Percentiles rank a stretch among this genome's conserved stretches.
These are phyloP conservation scores for Telmatherina bonti DNA, from an alignment of 2,797 vertebrate species.

Conservation along the genomic window DNA sequence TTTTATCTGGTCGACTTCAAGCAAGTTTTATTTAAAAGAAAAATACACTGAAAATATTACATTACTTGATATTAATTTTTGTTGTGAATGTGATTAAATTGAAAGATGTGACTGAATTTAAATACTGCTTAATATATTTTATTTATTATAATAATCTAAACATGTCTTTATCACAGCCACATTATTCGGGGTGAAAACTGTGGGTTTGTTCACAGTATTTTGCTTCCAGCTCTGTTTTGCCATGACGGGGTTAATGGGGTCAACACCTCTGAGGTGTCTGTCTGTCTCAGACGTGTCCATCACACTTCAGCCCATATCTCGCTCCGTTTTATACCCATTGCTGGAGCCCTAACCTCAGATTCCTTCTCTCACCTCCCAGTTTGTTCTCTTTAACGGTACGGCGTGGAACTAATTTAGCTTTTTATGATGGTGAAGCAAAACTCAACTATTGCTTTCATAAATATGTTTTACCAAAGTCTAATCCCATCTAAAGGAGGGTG, in stretches of 20 bases:
- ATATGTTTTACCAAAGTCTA: no score
- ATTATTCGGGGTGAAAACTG: background rate
- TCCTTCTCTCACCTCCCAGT: constrained; percentile 11
- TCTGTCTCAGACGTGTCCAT: constrained; percentile 48
- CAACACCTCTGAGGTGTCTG: constrained; percentile 34
- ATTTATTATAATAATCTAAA: background rate
- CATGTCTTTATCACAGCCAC: background rate
- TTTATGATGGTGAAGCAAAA: no score
- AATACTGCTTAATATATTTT: no score
- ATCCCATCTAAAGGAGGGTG: no score
- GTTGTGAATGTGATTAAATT: no score
- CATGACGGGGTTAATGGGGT: constrained; percentile 40
- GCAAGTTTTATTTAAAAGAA: no score
- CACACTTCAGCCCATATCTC: background rate
- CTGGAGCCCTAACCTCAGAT: constrained; percentile 7
- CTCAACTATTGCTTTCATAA: no score
- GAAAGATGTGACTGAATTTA: background rate
- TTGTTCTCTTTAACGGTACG: background rate
- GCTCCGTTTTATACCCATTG: constrained; percentile 36
- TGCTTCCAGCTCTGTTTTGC: background rate
- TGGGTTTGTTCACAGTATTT: background rate
- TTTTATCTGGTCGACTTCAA: background rate
- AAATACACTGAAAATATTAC: background rate
- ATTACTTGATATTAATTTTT: background rate
- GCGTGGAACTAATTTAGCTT: no score